Conservation (phyloP, 2,888 invertebrate species). For the Zygaena filipendulae region DNA sequence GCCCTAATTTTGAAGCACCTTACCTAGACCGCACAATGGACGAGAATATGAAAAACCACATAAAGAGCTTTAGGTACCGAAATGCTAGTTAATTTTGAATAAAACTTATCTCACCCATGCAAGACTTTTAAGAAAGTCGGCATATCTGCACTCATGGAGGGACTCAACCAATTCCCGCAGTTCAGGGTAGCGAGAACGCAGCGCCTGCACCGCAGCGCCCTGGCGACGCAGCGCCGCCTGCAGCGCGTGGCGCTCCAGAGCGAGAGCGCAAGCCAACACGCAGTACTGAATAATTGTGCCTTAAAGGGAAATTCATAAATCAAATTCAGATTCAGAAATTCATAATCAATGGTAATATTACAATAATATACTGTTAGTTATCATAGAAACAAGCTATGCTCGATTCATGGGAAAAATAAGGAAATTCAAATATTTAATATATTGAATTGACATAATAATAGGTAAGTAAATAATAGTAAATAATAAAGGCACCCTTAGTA, state of each 20-base stretch:
- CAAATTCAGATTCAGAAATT: too few species aligned
- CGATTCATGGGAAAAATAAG: not conserved
- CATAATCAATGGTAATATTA: not conserved
- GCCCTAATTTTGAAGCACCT: too few species aligned
- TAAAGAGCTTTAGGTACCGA: too few species aligned
- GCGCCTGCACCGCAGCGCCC: conserved; percentile 79
- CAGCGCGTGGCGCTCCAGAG: conserved; percentile 62
- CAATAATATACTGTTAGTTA: not conserved
- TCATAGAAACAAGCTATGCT: conserved; percentile 1
- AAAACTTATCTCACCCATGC: conserved; percentile 55
- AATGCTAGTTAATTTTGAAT: too few species aligned
- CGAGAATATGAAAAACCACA: too few species aligned
- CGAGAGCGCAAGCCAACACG: conserved; percentile 66
- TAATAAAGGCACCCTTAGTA: too few species aligned
- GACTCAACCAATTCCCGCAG: conserved; percentile 76
- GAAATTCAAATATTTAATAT: too few species aligned
- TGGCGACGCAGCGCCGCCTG: conserved; percentile 64
- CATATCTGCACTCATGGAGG: conserved; percentile 92
- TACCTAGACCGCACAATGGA: too few species aligned
- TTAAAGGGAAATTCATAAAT: conserved; percentile 37
- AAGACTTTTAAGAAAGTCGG: conserved; percentile 79
- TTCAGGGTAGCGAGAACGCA: conserved; percentile 74
- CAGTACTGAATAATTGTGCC: conserved; percentile 70
- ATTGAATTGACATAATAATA: too few species aligned
- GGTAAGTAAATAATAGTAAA: too few species aligned